Conservation (phyloP, 1,140 invertebrate species). For the Homarus americanus region DNA sequence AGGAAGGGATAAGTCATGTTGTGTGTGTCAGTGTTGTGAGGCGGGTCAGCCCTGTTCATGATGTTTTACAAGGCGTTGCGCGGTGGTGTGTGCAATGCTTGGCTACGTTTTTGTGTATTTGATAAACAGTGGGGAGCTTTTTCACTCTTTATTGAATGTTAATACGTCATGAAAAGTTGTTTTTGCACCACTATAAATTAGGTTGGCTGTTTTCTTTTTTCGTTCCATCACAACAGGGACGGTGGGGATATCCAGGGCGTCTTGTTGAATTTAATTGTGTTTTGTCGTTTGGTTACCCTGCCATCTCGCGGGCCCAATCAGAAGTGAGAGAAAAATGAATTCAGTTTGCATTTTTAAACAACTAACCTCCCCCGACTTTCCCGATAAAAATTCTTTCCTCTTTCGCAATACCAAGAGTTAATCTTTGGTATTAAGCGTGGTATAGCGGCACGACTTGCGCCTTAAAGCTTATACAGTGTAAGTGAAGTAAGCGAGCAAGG, state of each 20-base stretch:
- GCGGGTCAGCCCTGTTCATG: conserved; percentile 11
- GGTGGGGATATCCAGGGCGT: background rate
- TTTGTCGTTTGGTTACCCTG: conserved; percentile 28
- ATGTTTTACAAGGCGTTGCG: conserved; percentile 8
- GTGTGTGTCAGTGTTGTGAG: conserved; percentile 37
- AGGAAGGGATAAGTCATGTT: conserved; percentile 25
- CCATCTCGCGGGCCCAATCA: conserved; percentile 38
- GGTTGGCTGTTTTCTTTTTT: background rate
- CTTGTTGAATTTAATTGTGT: conserved; percentile 46
- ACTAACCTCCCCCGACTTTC: background rate
- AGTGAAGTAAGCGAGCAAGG: background rate
- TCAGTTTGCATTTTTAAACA: conserved; percentile 32
- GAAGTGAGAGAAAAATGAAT: conserved; percentile 36
- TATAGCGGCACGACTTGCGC: background rate
- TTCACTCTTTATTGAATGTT: conserved; percentile 39
- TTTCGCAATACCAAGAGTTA: conserved; percentile 1
- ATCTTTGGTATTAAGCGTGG: background rate
- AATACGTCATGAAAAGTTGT: conserved; percentile 25
- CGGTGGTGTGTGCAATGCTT: background rate
- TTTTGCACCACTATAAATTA: background rate
- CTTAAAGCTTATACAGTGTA: background rate
- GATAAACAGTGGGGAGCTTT: conserved; percentile 3
- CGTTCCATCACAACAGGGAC: background rate
- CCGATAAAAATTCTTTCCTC: background rate
- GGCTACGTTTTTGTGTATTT: background rate